A percentile compares a stretch with the other conserved stretches of the same genome.
Conservation (phyloP, 2,113 vertebrate species). For the Nycticorax nycticorax region DNA sequence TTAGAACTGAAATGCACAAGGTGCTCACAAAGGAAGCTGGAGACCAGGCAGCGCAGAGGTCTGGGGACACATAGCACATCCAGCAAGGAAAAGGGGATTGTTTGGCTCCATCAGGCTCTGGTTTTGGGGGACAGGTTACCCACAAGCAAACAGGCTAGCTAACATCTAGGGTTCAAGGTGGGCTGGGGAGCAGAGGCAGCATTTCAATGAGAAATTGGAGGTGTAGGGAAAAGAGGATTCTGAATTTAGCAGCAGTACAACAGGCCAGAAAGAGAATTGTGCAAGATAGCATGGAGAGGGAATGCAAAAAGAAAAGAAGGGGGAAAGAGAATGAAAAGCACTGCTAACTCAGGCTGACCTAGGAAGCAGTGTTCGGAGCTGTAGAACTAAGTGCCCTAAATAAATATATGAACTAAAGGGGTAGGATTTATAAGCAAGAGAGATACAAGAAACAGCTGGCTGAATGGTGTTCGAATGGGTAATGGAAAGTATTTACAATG, state of each 20-base stretch:
- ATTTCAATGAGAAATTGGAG: neutral
- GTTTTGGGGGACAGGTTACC: neutral
- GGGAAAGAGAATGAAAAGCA: neutral
- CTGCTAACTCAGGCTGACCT: neutral
- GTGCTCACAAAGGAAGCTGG: neutral
- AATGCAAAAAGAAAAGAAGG: neutral
- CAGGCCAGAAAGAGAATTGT: neutral
- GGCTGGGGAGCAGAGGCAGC: neutral
- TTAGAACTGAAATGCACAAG: neutral
- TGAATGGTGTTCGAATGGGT: neutral
- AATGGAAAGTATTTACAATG: constrained; percentile 23
- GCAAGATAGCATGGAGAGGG: neutral
- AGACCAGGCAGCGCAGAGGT: fast-evolving
- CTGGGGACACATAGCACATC: neutral
- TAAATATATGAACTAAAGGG: neutral
- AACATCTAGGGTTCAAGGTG: neutral
- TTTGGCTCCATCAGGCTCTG: neutral
- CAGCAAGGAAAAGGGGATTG: neutral
- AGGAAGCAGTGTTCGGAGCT: neutral
- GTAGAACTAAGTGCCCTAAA: neutral
- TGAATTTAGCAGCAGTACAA: neutral
- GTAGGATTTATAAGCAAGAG: constrained; percentile 16
- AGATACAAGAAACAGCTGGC: constrained; percentile 10
- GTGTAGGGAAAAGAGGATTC: neutral
- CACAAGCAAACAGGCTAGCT: neutral